Percentiles rank a stretch among this genome's conserved stretches.
Evolutionary conservation across 2,797 vertebrate genomes (phyloP).

Genomic region (Ctenosaura bakeri): DNA sequence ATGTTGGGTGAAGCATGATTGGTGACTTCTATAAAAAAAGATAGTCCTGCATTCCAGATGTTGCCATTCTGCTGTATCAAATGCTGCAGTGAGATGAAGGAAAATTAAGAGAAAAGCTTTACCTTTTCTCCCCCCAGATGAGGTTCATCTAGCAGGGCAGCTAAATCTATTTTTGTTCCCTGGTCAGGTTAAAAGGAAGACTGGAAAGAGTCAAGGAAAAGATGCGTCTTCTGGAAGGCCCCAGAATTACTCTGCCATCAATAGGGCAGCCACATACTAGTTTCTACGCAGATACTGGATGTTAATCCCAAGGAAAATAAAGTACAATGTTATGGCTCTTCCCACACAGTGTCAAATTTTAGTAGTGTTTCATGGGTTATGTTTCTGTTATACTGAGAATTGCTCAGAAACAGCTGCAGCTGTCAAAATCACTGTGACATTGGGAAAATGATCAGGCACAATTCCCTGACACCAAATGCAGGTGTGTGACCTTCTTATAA

Average conservation of each 20-base stretch:
- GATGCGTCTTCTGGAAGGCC: background rate
- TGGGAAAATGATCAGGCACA: background rate
- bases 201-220: background rate
- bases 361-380: background rate
- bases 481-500: background rate
- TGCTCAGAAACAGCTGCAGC: constrained; percentile 17
- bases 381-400: constrained; percentile 11
- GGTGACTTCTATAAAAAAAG: background rate
- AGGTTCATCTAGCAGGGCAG: background rate
- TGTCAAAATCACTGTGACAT: background rate
- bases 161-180: background rate
- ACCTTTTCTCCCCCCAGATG: background rate
- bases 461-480: background rate
- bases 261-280: background rate
- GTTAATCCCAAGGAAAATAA: constrained; percentile 2
- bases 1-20: background rate
- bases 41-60: background rate
- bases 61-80: background rate
- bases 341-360: constrained; percentile 22
- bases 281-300: constrained; percentile 8
- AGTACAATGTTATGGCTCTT: background rate
- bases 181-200: background rate
- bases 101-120: background rate
- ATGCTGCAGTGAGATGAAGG: background rate
- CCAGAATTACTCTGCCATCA: background rate